Conservation (phyloP, 2,113 vertebrate genomes). For the Barbus barbus region DNA sequence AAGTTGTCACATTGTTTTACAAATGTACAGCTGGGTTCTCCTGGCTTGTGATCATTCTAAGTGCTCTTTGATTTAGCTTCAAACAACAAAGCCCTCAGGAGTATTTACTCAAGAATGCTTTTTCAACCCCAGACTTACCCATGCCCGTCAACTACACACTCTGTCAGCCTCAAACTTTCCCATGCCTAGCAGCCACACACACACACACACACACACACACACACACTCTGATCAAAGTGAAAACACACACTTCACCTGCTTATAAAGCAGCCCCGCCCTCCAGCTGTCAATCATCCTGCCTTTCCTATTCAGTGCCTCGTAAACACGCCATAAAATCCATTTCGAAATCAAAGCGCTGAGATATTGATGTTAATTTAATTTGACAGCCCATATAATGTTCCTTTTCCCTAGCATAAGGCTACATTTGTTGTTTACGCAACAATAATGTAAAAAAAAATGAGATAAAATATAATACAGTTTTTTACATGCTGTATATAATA, state of each 20-base stretch:
- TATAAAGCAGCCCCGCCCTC: conserved; percentile 38
- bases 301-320: conserved; percentile 37
- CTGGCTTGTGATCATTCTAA: conserved; percentile 23
- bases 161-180: conserved; percentile 28
- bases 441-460: neutral
- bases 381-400: conserved; percentile 30
- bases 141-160: conserved; percentile 38
- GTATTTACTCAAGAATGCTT: conserved; percentile 41
- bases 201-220: conserved; percentile 29
- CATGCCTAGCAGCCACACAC: conserved; percentile 38
- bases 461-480: neutral
- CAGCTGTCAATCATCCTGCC: conserved; percentile 48
- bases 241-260: conserved; percentile 47
- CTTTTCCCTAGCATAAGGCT: neutral
- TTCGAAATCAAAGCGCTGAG: conserved; percentile 50
- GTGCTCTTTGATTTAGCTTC: conserved; percentile 35
- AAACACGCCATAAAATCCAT: conserved; percentile 51
- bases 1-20: conserved; percentile 34
- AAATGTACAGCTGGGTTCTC: conserved; percentile 35
- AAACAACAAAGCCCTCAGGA: conserved; percentile 42
- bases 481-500: no score
- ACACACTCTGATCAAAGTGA: conserved; percentile 51
- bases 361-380: conserved; percentile 44
- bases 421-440: neutral
- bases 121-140: conserved; percentile 26